phyloP scores from a whole-genome alignment of 2,888 invertebrate genomes.

The Ochropacha duplaris region DNA sequence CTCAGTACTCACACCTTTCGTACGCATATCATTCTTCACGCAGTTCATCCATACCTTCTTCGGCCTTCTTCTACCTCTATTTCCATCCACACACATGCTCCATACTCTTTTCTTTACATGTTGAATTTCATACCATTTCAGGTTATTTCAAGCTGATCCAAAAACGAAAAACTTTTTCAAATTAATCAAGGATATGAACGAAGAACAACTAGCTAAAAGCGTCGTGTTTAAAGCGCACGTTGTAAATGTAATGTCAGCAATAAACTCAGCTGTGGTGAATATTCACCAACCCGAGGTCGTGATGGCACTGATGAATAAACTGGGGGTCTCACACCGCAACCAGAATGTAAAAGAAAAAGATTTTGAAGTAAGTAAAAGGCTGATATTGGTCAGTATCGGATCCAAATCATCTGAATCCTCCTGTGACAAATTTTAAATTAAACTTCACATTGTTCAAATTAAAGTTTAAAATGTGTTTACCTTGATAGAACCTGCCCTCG shows the following conservation, averaged over 20 bases:
- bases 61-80: no score
- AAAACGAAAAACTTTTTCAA: conserved; percentile 54
- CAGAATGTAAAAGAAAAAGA: conserved; percentile 41
- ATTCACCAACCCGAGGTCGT: conserved; percentile 58
- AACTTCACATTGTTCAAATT: no score
- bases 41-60: no score
- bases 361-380: conserved; percentile 52
- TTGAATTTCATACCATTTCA: conserved; percentile 10
- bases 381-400: no score
- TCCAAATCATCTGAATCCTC: not conserved
- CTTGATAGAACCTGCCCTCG: no score
- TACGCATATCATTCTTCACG: no score
- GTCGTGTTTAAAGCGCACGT: conserved; percentile 60
- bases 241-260: conserved; percentile 54
- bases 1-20: no score
- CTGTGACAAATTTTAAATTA: no score
- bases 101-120: no score
- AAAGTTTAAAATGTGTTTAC: no score
- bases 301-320: conserved; percentile 54
- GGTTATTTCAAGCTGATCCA: conserved; percentile 53
- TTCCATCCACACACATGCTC: no score
- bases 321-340: conserved; percentile 54
- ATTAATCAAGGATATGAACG: conserved; percentile 39
- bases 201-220: conserved; percentile 41
- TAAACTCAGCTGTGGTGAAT: conserved; percentile 48